Conservation (phyloP, 2,888 invertebrate genomes). For the Noctua fimbriata region DNA sequence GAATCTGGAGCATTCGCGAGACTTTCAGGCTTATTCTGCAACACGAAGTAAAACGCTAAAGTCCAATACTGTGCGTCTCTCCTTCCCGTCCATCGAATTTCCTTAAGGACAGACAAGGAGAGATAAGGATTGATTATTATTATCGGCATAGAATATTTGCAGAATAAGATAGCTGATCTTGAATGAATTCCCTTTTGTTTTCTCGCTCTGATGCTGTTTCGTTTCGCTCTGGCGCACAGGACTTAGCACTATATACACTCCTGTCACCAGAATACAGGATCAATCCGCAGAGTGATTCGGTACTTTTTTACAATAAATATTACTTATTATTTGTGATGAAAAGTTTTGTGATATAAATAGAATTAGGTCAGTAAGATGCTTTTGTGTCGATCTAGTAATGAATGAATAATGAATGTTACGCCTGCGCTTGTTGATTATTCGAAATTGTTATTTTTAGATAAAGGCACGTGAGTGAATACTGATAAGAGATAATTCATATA, state of each 20-base stretch:
- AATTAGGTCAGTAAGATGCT: background rate
- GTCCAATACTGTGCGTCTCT: slow-evolving; percentile 69
- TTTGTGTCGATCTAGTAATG: background rate
- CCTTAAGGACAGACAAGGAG: slow-evolving; percentile 72
- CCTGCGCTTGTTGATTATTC: slow-evolving; percentile 1
- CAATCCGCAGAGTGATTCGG: slow-evolving; percentile 85
- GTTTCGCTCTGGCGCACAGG: slow-evolving; percentile 83
- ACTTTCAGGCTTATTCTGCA: slow-evolving; percentile 85
- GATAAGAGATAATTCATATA: slow-evolving; percentile 6
- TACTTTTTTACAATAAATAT: slow-evolving; percentile 62
- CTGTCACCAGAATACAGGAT: slow-evolving; percentile 86
- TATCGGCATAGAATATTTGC: slow-evolving; percentile 79
- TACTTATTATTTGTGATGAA: slow-evolving; percentile 30
- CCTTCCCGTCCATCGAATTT: slow-evolving; percentile 67
- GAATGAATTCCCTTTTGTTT: slow-evolving; percentile 86
- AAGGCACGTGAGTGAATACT: background rate
- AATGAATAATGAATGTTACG: slow-evolving; percentile 2
- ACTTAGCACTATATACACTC: slow-evolving; percentile 82
- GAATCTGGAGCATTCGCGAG: slow-evolving; percentile 88
- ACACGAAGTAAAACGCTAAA: slow-evolving; percentile 76
- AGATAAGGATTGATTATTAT: slow-evolving; percentile 79
- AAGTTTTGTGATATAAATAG: slow-evolving; percentile 39
- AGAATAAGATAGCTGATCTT: slow-evolving; percentile 84
- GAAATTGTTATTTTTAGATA: slow-evolving; percentile 5
- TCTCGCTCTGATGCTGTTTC: slow-evolving; percentile 82